A percentile compares a stretch with the other conserved stretches of the same genome.
phyloP scores from a whole-genome alignment of 2,888 invertebrate species.

The Amorpha juglandis region DNA sequence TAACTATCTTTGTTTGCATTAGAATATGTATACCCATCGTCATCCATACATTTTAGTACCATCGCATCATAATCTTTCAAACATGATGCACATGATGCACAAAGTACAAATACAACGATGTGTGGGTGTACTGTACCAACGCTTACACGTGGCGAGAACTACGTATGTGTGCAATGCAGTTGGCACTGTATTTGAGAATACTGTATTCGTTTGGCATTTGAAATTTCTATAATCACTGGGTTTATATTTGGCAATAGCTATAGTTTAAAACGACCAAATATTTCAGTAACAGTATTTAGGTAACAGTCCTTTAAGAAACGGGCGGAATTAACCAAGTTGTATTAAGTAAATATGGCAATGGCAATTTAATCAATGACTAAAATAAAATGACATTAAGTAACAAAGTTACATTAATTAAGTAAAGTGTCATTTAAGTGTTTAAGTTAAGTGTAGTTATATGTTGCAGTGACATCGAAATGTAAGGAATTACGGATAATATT shows the following conservation, averaged over 20 bases:
- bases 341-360: too few species aligned
- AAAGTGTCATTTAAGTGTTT: too few species aligned
- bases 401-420: too few species aligned
- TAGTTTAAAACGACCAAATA: background rate
- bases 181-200: constrained; percentile 42
- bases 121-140: constrained; percentile 46
- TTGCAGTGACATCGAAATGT: too few species aligned
- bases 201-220: constrained; percentile 31
- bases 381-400: too few species aligned
- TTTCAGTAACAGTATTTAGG: background rate
- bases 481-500: too few species aligned
- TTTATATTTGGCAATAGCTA: constrained; percentile 21
- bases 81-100: constrained; percentile 12
- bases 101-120: constrained; percentile 11
- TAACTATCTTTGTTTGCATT: too few species aligned
- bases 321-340: background rate
- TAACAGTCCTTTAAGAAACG: background rate
- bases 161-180: constrained; percentile 54
- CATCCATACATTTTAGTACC: background rate
- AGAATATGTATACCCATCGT: too few species aligned
- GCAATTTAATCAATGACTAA: too few species aligned
- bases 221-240: constrained; percentile 12
- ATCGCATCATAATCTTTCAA: background rate
- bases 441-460: too few species aligned
- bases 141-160: constrained; percentile 59